Percentiles rank a stretch among this genome's conserved stretches.
Conservation (phyloP, 1,140 invertebrate species). For the Ceratosolen fusciceps region DNA sequence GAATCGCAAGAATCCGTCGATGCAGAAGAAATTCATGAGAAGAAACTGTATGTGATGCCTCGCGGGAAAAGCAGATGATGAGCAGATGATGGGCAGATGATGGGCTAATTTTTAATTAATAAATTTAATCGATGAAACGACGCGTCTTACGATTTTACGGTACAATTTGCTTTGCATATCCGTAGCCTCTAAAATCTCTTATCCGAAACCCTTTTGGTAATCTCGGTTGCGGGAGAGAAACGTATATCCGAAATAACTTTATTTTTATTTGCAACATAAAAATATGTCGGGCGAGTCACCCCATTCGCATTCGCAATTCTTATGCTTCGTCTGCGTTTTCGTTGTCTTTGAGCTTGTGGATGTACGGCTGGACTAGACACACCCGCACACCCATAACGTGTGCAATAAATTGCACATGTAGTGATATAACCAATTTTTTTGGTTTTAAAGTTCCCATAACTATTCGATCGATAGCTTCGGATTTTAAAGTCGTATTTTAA, state of each 20-base stretch:
- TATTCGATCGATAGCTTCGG: neutral
- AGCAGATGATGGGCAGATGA: too few relatives aligned
- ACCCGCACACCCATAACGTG: too few relatives aligned
- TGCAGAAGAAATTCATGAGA: neutral
- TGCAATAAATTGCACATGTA: neutral
- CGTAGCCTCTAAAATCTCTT: neutral
- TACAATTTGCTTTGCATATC: neutral
- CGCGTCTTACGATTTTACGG: neutral
- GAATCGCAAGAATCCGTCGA: neutral
- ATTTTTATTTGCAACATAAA: constrained; percentile 14
- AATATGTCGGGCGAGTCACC: neutral
- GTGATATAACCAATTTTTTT: neutral
- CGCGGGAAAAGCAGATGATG: neutral
- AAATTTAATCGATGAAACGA: neutral
- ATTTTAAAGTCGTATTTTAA: neutral
- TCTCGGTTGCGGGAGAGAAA: neutral
- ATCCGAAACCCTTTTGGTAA: neutral
- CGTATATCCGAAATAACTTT: neutral
- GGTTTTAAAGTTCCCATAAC: neutral
- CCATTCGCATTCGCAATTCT: neutral
- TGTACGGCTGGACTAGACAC: neutral
- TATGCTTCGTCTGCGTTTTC: neutral
- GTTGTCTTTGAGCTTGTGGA: neutral
- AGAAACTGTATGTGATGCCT: neutral
- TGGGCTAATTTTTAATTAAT: neutral